These are phyloP conservation scores for Philypnodon macrostomus DNA, from an alignment of 2,797 vertebrate genomes.

Conservation along the genomic window DNA sequence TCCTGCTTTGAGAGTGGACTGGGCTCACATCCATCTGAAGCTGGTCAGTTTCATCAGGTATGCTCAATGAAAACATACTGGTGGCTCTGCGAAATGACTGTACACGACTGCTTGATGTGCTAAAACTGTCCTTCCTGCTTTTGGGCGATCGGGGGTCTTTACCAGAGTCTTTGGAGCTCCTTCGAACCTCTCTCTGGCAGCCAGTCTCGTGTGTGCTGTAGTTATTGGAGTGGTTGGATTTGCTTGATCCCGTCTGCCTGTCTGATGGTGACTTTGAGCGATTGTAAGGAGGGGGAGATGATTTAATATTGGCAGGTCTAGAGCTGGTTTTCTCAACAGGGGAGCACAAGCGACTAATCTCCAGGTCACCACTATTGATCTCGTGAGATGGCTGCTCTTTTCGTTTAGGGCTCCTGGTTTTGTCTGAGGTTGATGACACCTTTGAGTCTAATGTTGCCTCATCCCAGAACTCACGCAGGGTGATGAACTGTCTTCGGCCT, in stretches of 20 bases:
- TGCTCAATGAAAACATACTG: constrained; percentile 70
- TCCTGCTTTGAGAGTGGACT: constrained; percentile 60
- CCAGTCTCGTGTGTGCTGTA: constrained; percentile 25
- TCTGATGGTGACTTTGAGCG: constrained; percentile 47
- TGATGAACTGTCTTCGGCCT: constrained; percentile 81
- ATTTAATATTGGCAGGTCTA: constrained; percentile 26
- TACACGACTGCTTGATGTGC: constrained; percentile 44
- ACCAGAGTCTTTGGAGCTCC: constrained; percentile 44
- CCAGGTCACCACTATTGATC: constrained; percentile 39
- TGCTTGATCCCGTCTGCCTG: constrained; percentile 31
- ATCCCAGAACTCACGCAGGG: constrained; percentile 87
- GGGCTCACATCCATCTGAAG: constrained; percentile 47
- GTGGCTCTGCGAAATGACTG: constrained; percentile 59
- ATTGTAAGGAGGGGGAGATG: constrained; percentile 32
- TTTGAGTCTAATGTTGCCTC: constrained; percentile 60
- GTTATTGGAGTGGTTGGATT: constrained; percentile 33
- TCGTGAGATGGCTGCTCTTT: constrained; percentile 39
- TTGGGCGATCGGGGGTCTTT: constrained; percentile 55
- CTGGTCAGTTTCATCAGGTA: constrained; percentile 41
- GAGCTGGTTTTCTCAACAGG: constrained; percentile 49
- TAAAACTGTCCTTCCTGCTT: constrained; percentile 55
- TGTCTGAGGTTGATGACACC: constrained; percentile 33
- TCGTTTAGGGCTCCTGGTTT: constrained; percentile 61
- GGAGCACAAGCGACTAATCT: constrained; percentile 38
- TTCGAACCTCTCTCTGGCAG: constrained; percentile 39